These are phyloP conservation scores for Apomyelois bistriatella DNA, from an alignment of 2,888 invertebrate species.

Conservation along the genomic window DNA sequence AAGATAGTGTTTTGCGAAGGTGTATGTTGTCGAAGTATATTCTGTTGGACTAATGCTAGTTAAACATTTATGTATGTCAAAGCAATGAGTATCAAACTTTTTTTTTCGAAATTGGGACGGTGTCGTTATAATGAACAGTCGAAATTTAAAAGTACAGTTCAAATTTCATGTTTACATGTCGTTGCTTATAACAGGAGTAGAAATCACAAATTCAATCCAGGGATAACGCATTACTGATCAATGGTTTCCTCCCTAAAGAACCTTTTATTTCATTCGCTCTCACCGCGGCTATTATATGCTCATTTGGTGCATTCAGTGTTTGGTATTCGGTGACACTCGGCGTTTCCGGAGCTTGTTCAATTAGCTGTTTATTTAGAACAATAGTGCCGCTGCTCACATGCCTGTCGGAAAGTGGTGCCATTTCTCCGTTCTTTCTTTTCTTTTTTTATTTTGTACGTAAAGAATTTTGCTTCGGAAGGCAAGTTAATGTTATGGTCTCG, in stretches of 20 bases:
- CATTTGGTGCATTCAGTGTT: slow-evolving; percentile 50
- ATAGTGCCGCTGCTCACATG: slow-evolving; percentile 6
- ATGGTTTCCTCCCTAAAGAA: slow-evolving; percentile 32
- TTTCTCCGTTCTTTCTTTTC: neutral
- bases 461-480: neutral
- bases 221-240: neutral
- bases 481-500: too few species aligned
- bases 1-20: too few species aligned
- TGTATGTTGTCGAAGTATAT: too few species aligned
- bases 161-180: too few species aligned
- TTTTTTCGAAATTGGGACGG: too few species aligned
- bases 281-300: slow-evolving; percentile 58
- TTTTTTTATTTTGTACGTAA: neutral
- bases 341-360: slow-evolving; percentile 38
- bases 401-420: slow-evolving; percentile 8
- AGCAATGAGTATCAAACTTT: too few species aligned
- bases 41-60: too few species aligned
- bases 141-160: too few species aligned
- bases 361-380: slow-evolving; percentile 30
- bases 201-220: neutral
- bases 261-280: slow-evolving; percentile 37
- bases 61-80: too few species aligned
- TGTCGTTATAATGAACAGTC: too few species aligned
- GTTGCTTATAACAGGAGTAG: too few species aligned
- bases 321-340: slow-evolving; percentile 36